Evolutionary conservation across 2,888 invertebrate genomes (phyloP).

Genomic region (Platynereis dumerilii): DNA sequence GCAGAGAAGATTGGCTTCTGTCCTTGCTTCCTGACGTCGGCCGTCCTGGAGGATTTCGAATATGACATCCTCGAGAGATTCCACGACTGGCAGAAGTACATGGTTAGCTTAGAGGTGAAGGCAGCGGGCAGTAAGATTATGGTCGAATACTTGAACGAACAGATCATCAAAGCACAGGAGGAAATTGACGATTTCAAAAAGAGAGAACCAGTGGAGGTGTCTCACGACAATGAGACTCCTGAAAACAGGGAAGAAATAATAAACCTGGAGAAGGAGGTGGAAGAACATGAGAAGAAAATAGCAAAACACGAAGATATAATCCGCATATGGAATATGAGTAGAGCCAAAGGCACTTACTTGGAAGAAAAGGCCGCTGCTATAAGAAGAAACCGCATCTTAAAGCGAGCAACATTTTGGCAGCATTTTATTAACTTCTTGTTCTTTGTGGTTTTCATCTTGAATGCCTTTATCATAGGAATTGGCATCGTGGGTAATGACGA

Average conservation of each 20-base stretch:
- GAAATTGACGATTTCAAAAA: too few relatives aligned
- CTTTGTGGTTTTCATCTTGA: conserved; percentile 9
- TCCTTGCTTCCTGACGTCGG: conserved; percentile 5
- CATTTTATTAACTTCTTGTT: conserved; percentile 8
- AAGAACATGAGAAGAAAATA: not conserved
- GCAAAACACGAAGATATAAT: not conserved
- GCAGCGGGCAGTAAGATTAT: too few relatives aligned
- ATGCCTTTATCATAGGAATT: conserved; percentile 13
- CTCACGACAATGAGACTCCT: not conserved
- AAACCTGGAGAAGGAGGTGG: too few relatives aligned
- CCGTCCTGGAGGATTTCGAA: conserved; percentile 6
- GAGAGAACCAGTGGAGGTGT: too few relatives aligned
- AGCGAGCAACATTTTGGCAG: conserved; percentile 9
- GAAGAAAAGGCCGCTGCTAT: not conserved
- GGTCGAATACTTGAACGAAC: too few relatives aligned
- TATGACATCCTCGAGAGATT: conserved; percentile 8
- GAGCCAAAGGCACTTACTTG: not conserved
- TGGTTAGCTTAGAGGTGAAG: not conserved
- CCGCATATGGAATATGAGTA: too few relatives aligned
- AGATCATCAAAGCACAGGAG: too few relatives aligned
- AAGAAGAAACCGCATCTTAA: not conserved
- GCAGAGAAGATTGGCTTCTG: not conserved
- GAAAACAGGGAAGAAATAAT: not conserved
- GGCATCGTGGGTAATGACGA: conserved; percentile 2
- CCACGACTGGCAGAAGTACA: conserved; percentile 4